These are phyloP conservation scores for Steinernema scapterisci DNA, from an alignment of 2,888 invertebrate species.

Conservation along the genomic window DNA sequence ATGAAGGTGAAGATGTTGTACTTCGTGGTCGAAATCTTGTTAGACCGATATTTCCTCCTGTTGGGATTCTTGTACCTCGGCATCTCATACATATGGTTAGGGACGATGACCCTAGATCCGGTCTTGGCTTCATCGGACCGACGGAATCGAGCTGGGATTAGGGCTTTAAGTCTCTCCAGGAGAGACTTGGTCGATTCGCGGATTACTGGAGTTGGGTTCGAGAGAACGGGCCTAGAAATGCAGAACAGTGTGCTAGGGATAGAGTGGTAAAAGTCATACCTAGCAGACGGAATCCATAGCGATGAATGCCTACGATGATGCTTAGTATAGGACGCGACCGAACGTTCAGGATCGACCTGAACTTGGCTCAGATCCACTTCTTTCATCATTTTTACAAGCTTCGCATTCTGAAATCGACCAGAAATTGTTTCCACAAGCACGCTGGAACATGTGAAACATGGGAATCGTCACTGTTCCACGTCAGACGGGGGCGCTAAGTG, in stretches of 20 bases:
- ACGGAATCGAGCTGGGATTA: constrained; percentile 41
- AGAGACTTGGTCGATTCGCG: constrained; percentile 53
- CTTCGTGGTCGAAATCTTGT: constrained; percentile 83
- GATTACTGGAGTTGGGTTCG: constrained; percentile 48
- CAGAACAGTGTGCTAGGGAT: no score
- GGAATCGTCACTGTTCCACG: no score
- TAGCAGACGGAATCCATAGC: constrained; percentile 53
- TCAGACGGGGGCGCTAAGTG: no score
- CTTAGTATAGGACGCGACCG: constrained; percentile 19
- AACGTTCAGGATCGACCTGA: background rate
- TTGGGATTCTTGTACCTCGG: constrained; percentile 31
- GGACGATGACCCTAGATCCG: constrained; percentile 27
- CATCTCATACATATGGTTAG: constrained; percentile 34
- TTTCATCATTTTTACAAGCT: background rate
- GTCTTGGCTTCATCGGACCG: constrained; percentile 13
- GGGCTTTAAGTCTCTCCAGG: constrained; percentile 47
- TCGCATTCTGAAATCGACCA: background rate
- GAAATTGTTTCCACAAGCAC: background rate
- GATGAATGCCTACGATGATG: constrained; percentile 56
- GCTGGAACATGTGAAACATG: background rate
- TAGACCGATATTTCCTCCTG: constrained; percentile 11
- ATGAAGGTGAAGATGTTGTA: constrained; percentile 90
- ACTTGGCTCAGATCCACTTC: constrained; percentile 21
- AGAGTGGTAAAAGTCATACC: constrained; percentile 36
- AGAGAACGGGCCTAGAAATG: constrained; percentile 50